These are phyloP conservation scores for Numenius arquata DNA, from an alignment of 2,113 vertebrate genomes.

Conservation along the genomic window DNA sequence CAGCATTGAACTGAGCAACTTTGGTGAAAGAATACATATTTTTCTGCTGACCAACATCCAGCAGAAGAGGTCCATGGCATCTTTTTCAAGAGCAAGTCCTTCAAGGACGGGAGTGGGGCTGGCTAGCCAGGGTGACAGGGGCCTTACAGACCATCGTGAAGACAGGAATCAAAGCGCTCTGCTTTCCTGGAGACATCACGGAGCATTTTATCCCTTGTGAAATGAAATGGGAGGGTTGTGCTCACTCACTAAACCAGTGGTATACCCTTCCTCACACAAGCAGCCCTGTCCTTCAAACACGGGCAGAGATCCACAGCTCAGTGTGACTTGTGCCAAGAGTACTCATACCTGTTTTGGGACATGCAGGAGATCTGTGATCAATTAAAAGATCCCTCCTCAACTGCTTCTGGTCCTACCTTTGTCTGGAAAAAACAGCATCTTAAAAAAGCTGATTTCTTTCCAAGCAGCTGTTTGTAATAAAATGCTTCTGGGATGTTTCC, in stretches of 20 bases:
- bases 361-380: neutral
- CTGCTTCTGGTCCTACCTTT: neutral
- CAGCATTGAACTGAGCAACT: neutral
- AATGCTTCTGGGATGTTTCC: neutral
- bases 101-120: fast-evolving
- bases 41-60: neutral
- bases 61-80: neutral
- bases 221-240: neutral
- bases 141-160: neutral
- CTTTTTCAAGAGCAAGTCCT: neutral
- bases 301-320: neutral
- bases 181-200: neutral
- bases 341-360: neutral
- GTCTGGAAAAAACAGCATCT: neutral
- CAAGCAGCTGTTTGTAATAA: neutral
- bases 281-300: neutral
- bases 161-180: neutral
- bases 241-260: neutral
- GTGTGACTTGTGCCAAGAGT: neutral
- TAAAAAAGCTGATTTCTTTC: neutral
- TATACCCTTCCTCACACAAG: neutral
- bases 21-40: neutral
- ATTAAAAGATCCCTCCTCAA: neutral
- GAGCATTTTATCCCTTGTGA: neutral
- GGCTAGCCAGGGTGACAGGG: neutral